A percentile compares a stretch with the other conserved stretches of the same genome.
These are phyloP conservation scores for Eudorcas thomsonii DNA, from an alignment of 2,113 vertebrate species.

Conservation along the genomic window DNA sequence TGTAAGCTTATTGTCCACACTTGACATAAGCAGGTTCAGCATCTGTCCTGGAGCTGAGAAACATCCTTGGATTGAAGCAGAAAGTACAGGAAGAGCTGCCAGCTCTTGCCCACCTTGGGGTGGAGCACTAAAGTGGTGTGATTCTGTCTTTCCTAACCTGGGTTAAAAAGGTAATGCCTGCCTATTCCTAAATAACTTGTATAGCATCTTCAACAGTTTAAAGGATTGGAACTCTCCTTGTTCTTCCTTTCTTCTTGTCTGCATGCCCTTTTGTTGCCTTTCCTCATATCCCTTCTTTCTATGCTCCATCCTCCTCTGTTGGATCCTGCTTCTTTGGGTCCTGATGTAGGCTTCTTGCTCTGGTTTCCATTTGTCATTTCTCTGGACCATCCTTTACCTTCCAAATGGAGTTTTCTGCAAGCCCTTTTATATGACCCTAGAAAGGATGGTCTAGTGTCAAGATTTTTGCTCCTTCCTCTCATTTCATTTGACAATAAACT, in stretches of 20 bases:
- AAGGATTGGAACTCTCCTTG: not conserved
- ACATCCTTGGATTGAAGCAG: not conserved
- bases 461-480: not conserved
- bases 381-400: not conserved
- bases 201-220: not conserved
- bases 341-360: not conserved
- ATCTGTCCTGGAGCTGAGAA: not conserved
- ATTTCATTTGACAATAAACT: not conserved
- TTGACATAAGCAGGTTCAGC: not conserved
- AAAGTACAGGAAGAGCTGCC: not conserved
- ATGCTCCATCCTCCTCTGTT: not conserved
- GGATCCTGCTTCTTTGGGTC: not conserved
- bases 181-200: not conserved
- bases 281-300: not conserved
- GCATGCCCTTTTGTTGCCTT: not conserved
- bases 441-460: not conserved
- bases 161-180: not conserved
- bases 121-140: not conserved
- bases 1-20: not conserved
- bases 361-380: not conserved
- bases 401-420: not conserved
- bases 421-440: not conserved
- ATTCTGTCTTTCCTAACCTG: not conserved
- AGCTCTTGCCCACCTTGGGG: not conserved
- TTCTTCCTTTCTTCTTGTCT: not conserved